phyloP scores from a whole-genome alignment of 2,113 vertebrate species.

The Pycnonotus jocosus region DNA sequence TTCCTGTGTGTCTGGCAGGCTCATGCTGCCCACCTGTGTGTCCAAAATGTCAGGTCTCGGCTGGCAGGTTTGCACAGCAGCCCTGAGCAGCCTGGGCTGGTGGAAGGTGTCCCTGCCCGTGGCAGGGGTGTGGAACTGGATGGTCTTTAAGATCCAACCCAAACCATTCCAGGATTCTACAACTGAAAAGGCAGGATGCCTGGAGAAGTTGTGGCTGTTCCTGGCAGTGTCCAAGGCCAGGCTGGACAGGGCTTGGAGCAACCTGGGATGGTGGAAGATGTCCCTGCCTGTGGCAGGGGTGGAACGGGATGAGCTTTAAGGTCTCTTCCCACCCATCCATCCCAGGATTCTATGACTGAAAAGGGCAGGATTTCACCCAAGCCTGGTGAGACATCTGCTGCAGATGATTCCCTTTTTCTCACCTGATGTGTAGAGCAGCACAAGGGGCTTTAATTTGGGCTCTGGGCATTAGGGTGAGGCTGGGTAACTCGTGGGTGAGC shows the following conservation, averaged over 20 bases:
- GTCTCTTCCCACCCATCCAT: background rate
- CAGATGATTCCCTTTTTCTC: background rate
- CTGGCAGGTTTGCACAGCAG: background rate
- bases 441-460: background rate
- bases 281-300: background rate
- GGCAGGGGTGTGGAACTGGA: background rate
- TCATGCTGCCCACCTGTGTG: background rate
- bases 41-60: background rate
- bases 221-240: background rate
- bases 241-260: fast-evolving
- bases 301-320: background rate
- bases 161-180: background rate
- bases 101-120: background rate
- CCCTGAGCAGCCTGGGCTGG: background rate
- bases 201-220: background rate
- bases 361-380: background rate
- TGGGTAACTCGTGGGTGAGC: background rate
- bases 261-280: fast-evolving
- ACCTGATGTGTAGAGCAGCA: background rate
- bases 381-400: background rate
- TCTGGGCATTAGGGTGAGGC: background rate
- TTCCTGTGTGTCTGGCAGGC: background rate
- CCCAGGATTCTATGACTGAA: background rate
- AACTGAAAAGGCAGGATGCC: background rate
- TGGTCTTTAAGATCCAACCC: too few relatives aligned